Conservation (phyloP, 2,113 vertebrate species). For the Chloroceryle aenea region DNA sequence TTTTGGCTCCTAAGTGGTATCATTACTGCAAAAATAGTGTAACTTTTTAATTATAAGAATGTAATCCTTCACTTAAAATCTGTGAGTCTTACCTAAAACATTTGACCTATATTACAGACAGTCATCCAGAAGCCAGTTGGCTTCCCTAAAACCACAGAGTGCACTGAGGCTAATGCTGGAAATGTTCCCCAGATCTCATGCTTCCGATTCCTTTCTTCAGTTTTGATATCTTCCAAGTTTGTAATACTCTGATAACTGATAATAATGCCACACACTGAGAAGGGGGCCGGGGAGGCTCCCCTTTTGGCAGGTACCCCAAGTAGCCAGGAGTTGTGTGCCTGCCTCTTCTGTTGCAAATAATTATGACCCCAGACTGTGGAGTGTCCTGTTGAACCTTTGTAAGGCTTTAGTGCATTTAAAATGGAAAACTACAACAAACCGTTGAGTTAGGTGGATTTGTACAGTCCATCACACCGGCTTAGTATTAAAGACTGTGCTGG, state of each 20-base stretch:
- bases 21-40: not conserved
- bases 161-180: not conserved
- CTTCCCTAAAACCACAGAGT: not conserved
- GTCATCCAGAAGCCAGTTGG: not conserved
- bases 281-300: not conserved
- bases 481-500: not conserved
- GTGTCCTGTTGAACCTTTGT: not conserved
- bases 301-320: not conserved
- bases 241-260: not conserved
- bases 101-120: not conserved
- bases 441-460: not conserved
- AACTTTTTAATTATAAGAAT: not conserved
- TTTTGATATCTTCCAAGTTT: not conserved
- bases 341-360: not conserved
- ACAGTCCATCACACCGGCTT: not conserved
- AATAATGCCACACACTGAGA: not conserved
- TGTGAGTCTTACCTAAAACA: not conserved
- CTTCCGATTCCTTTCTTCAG: not conserved
- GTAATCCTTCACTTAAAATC: not conserved
- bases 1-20: not conserved
- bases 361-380: fast-evolving
- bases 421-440: not conserved
- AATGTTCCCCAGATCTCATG: not conserved
- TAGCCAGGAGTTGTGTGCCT: fast-evolving
- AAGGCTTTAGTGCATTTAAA: not conserved